Evolutionary conservation across 2,797 vertebrate species (phyloP), one percentile per base, ranked within the genome.

Genomic region (Hyperoplus lanceolatus): DNA sequence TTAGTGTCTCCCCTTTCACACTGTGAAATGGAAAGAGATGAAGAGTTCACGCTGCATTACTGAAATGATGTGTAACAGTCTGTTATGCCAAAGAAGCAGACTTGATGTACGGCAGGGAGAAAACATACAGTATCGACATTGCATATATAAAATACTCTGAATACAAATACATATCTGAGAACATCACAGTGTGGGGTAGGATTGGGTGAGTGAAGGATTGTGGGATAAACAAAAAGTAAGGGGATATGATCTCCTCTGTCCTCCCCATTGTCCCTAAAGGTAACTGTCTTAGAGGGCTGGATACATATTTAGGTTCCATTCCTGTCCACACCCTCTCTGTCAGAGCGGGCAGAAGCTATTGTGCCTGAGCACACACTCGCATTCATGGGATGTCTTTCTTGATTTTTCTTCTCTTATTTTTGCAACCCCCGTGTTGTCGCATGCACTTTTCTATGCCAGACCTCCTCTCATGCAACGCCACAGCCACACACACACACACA

Each of bases 331-430:
- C 72, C 68, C 48, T 14, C 42, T 53, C 57, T 56, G 67, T 79
- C 77, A 29, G 56, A 38, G 56, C 65, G 68, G 79, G 82, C 70
- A 54, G 55, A 3, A 29, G 46, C 74, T 58, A 68, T 65, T 46
- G 70, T 87, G 89, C 81, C 83, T 83, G 86, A 82, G 78, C 78
- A 55, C 79, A 46, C 77, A 67, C 78, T 45, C 51, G 56, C 80
- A 81, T 85, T 81, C 80, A 59, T 11, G 29, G 43, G 59, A 86
- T 82, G 89, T 90, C 89, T 86, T 54, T 81, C 73, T 86, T 79
- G 78, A 90, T 92, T 89, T 89, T 67, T 90, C 89, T 84, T 68
- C 54, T 71, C 71, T 64, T 79, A 79, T 88, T 83, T 77, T 57
- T 61, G 11, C 46, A 0, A 1, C 48, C n/a, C 9, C 65, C 57